A percentile compares a stretch with the other conserved stretches of the same genome.
These are phyloP conservation scores for Drosophila lowei DNA, from an alignment of 1,140 invertebrate genomes.

Conservation along the genomic window DNA sequence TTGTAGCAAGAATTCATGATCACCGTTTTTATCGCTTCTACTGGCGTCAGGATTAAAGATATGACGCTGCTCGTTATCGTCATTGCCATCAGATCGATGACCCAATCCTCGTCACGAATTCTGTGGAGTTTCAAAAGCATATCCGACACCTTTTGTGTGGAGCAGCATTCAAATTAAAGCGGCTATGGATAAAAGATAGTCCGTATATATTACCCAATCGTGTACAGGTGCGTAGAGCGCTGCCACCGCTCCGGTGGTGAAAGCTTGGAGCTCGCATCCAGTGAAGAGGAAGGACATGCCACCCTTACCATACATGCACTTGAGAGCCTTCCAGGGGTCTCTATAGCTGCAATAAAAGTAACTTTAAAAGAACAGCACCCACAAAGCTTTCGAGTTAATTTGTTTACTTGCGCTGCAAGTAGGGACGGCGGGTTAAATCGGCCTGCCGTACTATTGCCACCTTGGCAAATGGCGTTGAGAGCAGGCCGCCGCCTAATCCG, in stretches of 20 bases:
- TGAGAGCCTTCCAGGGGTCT: conserved; percentile 1
- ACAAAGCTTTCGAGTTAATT: too few relatives aligned
- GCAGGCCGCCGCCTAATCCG: conserved; percentile 20
- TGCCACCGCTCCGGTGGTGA: conserved; percentile 8
- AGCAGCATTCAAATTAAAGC: neutral
- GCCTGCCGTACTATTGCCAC: conserved; percentile 29
- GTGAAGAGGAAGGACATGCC: conserved; percentile 16
- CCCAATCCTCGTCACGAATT: neutral
- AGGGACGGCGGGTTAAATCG: conserved; percentile 22
- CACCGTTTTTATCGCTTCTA: conserved; percentile 21
- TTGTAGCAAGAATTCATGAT: conserved; percentile 7
- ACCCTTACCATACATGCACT: conserved; percentile 29
- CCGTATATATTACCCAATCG: neutral
- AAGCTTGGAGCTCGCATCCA: conserved; percentile 24
- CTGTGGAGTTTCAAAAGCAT: neutral
- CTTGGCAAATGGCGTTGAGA: conserved; percentile 40
- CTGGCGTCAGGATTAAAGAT: conserved; percentile 22
- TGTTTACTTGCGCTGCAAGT: conserved; percentile 32
- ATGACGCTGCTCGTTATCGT: conserved; percentile 11
- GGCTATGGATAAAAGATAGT: too few relatives aligned
- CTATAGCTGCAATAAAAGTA: conserved; percentile 16
- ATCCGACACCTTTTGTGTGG: neutral
- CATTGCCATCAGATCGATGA: neutral
- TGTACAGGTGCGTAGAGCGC: conserved; percentile 11
- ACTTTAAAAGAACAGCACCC: neutral